phyloP scores from a whole-genome alignment of 1,140 invertebrate species.

The Musca vetustissima region DNA sequence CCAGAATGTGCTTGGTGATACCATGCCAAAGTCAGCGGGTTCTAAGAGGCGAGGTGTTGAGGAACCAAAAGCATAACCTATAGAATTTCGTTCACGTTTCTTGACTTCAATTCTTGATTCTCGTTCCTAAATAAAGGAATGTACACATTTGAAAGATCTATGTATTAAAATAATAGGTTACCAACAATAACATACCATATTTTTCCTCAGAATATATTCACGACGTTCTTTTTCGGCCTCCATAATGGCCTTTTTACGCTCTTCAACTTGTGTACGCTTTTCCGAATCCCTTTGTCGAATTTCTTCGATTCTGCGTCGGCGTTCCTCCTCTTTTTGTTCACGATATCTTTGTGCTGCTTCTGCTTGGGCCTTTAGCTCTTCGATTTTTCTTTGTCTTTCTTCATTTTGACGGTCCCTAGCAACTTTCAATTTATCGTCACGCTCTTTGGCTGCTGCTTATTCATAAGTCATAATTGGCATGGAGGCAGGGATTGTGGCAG shows the following conservation, averaged over 20 bases:
- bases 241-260: conserved; percentile 82
- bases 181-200: conserved; percentile 57
- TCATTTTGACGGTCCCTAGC: conserved; percentile 81
- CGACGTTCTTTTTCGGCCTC: conserved; percentile 82
- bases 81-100: conserved; percentile 67
- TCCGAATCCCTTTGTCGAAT: conserved; percentile 75
- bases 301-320: conserved; percentile 77
- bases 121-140: conserved; percentile 62
- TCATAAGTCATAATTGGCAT: conserved; percentile 3
- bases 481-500: background rate
- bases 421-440: conserved; percentile 64
- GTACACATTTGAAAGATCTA: background rate
- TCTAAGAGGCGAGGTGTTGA: conserved; percentile 85
- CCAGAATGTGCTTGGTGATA: conserved; percentile 67
- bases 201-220: conserved; percentile 81
- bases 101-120: conserved; percentile 79
- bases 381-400: conserved; percentile 80
- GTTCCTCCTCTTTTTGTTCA: conserved; percentile 83
- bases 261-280: conserved; percentile 75
- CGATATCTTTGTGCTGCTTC: conserved; percentile 82
- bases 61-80: conserved; percentile 82
- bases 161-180: conserved; percentile 12
- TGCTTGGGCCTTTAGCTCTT: conserved; percentile 83
- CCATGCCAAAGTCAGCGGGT: conserved; percentile 69
- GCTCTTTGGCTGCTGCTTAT: conserved; percentile 54